Conservation (phyloP, 37 sponge, comb jelly and placozoan genomes). For the Theonella swinhoei region DNA sequence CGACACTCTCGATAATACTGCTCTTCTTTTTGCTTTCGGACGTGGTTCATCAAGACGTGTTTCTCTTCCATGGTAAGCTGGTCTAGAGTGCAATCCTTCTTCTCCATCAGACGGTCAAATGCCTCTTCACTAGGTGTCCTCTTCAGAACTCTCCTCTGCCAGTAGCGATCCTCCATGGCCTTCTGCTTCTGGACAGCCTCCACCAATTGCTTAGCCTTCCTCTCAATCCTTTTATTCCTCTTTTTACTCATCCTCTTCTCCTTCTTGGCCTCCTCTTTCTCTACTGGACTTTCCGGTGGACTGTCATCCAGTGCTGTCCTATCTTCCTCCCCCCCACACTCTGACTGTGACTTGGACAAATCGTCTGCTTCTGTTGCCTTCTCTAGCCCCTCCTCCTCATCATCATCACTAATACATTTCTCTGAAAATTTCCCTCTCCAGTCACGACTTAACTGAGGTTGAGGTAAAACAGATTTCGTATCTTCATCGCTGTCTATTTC, state of each 20-base stretch:
- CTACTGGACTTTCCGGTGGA: not conserved
- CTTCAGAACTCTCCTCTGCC: not conserved
- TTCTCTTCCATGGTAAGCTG: not conserved
- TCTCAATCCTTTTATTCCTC: no score
- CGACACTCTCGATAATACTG: not conserved
- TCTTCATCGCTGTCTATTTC: no score
- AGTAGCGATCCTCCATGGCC: not conserved
- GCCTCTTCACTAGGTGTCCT: not conserved
- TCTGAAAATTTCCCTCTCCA: no score
- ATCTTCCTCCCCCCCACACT: slow-evolving; percentile 6
- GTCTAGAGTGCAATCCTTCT: not conserved
- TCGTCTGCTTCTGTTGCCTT: no score
- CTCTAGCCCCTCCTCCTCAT: no score
- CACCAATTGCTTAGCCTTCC: not conserved
- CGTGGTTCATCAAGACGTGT: not conserved
- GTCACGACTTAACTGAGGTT: no score
- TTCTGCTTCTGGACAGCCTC: not conserved
- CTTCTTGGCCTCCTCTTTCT: not conserved
- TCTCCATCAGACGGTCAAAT: not conserved
- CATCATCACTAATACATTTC: no score
- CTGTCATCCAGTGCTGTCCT: not conserved
- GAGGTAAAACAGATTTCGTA: no score
- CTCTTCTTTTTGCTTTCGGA: not conserved
- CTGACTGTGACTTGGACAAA: no score
- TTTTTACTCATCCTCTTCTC: not conserved